Percentiles rank a stretch among this genome's conserved stretches.
Conservation (phyloP, 1,140 invertebrate species). For the Ceratoteleas bidentatus region DNA sequence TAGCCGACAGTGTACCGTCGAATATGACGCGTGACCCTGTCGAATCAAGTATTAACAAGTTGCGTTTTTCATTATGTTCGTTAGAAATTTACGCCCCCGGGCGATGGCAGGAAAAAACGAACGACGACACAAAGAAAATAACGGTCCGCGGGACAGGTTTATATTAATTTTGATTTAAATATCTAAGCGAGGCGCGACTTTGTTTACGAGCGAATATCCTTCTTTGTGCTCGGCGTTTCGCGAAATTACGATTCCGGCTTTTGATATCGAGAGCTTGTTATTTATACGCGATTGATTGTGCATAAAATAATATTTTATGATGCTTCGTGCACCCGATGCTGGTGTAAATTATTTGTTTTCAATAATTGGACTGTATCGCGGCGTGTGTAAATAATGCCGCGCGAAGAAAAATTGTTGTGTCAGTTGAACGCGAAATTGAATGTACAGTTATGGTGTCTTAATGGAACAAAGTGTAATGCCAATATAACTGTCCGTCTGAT, state of each 20-base stretch:
- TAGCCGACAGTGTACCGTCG: not conserved
- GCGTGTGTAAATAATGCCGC: no score
- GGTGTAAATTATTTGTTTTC: not conserved
- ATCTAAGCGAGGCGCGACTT: not conserved
- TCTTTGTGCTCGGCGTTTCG: not conserved
- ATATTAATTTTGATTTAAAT: constrained; percentile 14
- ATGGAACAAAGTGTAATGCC: no score
- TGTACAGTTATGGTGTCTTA: no score
- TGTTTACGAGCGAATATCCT: constrained; percentile 1
- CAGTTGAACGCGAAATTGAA: no score
- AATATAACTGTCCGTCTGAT: no score
- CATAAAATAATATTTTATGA: not conserved
- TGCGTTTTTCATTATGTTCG: constrained; percentile 7
- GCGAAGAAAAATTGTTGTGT: no score
- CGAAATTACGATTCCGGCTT: not conserved
- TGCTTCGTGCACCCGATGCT: not conserved
- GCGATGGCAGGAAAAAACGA: not conserved
- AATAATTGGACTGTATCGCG: not conserved
- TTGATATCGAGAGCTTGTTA: not conserved
- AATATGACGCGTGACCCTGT: not conserved
- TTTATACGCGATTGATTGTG: not conserved
- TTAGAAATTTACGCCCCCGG: constrained; percentile 4
- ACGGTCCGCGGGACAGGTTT: not conserved
- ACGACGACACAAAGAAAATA: not conserved
- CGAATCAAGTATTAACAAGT: constrained; percentile 23